Conservation (phyloP, 37 sponge, comb jelly and placozoan genomes). For the Axinella damicornis region DNA sequence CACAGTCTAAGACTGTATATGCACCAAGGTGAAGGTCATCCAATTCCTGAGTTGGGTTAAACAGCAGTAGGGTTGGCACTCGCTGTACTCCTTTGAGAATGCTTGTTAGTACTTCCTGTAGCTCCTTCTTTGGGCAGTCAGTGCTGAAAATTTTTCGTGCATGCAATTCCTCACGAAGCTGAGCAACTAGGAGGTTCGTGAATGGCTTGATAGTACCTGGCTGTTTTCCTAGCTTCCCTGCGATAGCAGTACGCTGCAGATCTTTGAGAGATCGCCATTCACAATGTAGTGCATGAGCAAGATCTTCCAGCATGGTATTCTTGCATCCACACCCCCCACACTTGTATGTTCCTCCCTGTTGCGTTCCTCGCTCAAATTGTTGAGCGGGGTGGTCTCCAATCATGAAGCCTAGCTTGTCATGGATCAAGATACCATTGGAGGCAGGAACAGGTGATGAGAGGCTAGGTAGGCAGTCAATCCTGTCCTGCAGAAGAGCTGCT, state of each 20-base stretch:
- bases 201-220: conserved; percentile 24
- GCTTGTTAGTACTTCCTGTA: not conserved
- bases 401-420: conserved; percentile 35
- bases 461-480: conserved; percentile 15
- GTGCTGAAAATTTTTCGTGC: not conserved
- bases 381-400: conserved; percentile 52
- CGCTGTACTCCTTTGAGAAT: conserved; percentile 1
- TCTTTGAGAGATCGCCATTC: conserved; percentile 17
- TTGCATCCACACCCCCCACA: conserved; percentile 33
- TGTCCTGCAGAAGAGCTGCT: conserved; percentile 42
- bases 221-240: conserved; percentile 18
- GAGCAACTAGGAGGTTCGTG: not conserved
- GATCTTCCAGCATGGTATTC: conserved; percentile 5
- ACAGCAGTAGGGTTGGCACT: not conserved
- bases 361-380: conserved; percentile 2
- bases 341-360: conserved; percentile 43
- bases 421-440: conserved; percentile 28
- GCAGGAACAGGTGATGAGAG: not conserved
- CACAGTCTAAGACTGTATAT: conserved; percentile 4
- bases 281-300: conserved; percentile 26
- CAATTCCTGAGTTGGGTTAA: not conserved
- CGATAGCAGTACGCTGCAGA: not conserved
- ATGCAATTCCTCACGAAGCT: conserved; percentile 3
- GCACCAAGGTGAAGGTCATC: not conserved
- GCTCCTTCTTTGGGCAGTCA: not conserved